Evolutionary conservation across 2,888 invertebrate species (phyloP), one percentile per base, ranked within the genome.

Genomic region (Tortricodes alternella): DNA sequence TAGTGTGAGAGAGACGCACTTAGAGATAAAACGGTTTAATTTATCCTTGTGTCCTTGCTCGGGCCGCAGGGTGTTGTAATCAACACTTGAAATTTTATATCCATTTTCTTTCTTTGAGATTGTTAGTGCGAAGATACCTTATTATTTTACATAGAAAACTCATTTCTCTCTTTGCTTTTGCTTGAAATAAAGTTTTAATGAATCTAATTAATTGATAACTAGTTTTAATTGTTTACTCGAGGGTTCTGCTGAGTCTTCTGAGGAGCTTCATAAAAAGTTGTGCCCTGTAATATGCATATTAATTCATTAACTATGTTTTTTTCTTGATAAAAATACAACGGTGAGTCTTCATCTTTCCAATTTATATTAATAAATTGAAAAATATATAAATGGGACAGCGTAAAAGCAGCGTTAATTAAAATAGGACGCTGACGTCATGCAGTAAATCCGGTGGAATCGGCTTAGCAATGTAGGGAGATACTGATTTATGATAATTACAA

Each of bases 201-300:
- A 38, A 53, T 53, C 23, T 39, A 11, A 32, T 46, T 46, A 46
- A 53, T 46, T 32, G 21, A 39, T 32, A 46, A 53, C 32, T 38
- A 46, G 46, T 53, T 53, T 53, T 46, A 44, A 46, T 53, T 53
- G 46, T 46, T 53, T 46, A 34, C 11, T 11, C 24, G 11, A 21
- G 19, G 24, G 19, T 35, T 52, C 5, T 7, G 39, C 16, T 13
- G 13, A 13, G 39, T 24, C 34, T 32, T 23, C 53, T 38, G 46
- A n/a, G 15, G 38, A 46, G 21, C 13, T 53, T 53, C 9, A 23
- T 15, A 37, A 35, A 27, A n/a, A 24, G 5, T 35, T 6, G 15
- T 6, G 18, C 11, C 4, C 38, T 50, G 19, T 21, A 15, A 39
- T 21, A 21, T 29, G 19, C 11, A 32, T n/a, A 11, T 32, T 18